Percentiles rank a stretch among this genome's conserved stretches.
phyloP scores from a whole-genome alignment of 1,140 invertebrate species.

The Solenopsis fugax region DNA sequence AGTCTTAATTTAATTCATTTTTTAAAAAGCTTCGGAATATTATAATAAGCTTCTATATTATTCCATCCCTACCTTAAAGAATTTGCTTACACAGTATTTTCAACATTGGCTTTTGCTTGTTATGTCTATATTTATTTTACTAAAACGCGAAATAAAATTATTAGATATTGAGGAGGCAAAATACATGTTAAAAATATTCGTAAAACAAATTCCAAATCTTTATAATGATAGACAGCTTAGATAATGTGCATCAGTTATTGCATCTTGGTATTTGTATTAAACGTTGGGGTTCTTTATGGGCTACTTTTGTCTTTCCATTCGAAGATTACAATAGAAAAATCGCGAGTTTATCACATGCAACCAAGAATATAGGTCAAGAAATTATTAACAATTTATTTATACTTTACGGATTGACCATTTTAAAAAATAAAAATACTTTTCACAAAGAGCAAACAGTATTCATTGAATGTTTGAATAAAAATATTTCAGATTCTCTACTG shows the following conservation, averaged over 20 bases:
- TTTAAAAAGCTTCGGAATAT: background rate
- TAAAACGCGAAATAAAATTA: background rate
- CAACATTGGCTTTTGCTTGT: constrained; percentile 7
- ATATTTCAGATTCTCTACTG: background rate
- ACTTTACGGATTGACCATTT: background rate
- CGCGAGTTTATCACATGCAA: constrained; percentile 15
- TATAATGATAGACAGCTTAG: constrained; percentile 7
- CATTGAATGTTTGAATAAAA: background rate
- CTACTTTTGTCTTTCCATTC: background rate
- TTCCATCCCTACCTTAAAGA: background rate
- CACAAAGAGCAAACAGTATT: background rate
- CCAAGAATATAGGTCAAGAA: constrained; percentile 1
- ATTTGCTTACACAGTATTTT: constrained; percentile 2
- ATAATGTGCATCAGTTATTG: constrained; percentile 6
- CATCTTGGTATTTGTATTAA: background rate
- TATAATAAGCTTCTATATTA: background rate
- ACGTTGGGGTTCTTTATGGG: constrained; percentile 7
- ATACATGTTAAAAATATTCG: constrained; percentile 4
- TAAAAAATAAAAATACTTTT: background rate
- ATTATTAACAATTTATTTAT: constrained; percentile 11
- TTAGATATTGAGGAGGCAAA: background rate
- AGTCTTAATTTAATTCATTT: background rate
- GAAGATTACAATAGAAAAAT: constrained; percentile 15
- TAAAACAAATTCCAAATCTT: constrained; percentile 3
- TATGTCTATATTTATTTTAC: constrained; percentile 7